Conservation (phyloP, 1,140 invertebrate genomes). For the Halictus rubicundus region DNA sequence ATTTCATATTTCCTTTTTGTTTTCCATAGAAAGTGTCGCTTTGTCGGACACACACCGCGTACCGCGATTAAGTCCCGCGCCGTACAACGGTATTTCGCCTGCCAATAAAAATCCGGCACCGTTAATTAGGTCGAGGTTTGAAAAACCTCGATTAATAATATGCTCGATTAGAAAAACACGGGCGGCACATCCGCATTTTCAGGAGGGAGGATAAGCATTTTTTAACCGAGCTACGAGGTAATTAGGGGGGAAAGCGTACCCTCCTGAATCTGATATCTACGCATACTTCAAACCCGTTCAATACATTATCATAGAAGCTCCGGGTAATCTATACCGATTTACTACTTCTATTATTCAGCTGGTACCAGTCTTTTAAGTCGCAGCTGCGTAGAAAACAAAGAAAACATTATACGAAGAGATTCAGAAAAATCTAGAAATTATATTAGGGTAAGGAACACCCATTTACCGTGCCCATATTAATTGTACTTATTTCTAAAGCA, state of each 20-base stretch:
- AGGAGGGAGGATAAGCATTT: conserved; percentile 40
- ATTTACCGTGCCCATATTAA: too few relatives aligned
- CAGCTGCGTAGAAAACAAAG: too few relatives aligned
- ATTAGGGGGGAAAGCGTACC: conserved; percentile 37
- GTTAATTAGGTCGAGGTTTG: conserved; percentile 43
- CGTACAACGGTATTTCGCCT: neutral
- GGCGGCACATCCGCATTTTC: conserved; percentile 49
- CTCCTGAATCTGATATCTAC: neutral
- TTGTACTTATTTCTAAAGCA: too few relatives aligned
- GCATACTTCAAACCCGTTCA: neutral
- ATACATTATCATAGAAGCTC: neutral
- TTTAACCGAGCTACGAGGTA: conserved; percentile 39
- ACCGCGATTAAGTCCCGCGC: too few relatives aligned
- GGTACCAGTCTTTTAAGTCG: neutral
- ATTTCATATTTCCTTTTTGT: neutral
- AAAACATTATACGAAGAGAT: too few relatives aligned
- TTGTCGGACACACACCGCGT: too few relatives aligned
- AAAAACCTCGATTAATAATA: conserved; percentile 48
- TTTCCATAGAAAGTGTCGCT: too few relatives aligned
- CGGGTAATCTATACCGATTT: neutral
- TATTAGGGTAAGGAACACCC: too few relatives aligned
- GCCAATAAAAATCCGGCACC: neutral
- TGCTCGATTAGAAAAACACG: conserved; percentile 40
- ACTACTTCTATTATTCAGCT: neutral
- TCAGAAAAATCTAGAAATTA: too few relatives aligned